These are phyloP conservation scores for Xestia sexstrigata DNA, from an alignment of 2,888 invertebrate genomes.

Conservation along the genomic window DNA sequence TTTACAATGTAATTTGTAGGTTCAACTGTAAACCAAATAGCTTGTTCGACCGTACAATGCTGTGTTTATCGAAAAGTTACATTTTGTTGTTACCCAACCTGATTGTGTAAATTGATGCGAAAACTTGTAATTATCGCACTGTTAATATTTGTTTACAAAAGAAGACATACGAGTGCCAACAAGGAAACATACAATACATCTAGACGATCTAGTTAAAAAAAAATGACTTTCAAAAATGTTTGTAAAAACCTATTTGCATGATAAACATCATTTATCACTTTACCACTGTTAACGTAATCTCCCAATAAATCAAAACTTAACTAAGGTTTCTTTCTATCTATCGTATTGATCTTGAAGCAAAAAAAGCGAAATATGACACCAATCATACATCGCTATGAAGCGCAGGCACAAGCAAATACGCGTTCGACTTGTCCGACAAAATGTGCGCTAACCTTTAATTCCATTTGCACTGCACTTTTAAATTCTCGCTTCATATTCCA, in stretches of 20 bases:
- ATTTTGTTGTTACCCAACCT: not conserved
- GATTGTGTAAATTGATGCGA: not conserved
- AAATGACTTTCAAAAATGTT: no score
- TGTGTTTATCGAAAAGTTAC: not conserved
- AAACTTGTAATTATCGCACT: not conserved
- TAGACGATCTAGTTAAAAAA: no score
- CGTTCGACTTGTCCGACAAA: not conserved
- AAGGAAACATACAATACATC: no score
- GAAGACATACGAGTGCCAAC: not conserved
- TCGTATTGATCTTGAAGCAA: no score
- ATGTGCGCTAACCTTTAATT: conserved; percentile 69
- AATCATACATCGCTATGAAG: no score
- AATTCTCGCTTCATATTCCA: conserved; percentile 61
- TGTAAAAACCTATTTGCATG: no score
- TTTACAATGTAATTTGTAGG: no score
- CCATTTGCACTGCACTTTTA: conserved; percentile 70
- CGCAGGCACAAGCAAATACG: not conserved
- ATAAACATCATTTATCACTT: not conserved
- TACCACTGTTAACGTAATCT: not conserved
- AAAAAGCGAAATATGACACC: no score
- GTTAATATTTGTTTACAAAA: not conserved
- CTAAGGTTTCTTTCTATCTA: no score
- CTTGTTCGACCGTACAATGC: no score
- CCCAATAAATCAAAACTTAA: not conserved
- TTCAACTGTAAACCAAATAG: no score